A percentile compares a stretch with the other conserved stretches of the same genome.
These are phyloP conservation scores for Gambusia yucatana DNA, from an alignment of 2,797 vertebrate species.

Conservation along the genomic window DNA sequence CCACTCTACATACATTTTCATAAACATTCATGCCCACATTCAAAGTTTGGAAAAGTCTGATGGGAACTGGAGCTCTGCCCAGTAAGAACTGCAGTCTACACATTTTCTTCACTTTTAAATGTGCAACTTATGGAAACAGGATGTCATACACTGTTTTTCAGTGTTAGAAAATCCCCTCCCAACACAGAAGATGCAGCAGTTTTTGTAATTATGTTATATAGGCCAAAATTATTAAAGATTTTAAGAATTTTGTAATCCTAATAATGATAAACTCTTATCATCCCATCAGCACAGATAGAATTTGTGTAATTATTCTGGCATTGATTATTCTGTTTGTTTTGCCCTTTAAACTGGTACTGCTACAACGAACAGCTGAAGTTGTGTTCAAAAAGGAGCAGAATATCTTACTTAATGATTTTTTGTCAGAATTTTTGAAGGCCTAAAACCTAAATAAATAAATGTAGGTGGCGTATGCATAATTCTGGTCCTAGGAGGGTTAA, in stretches of 20 bases:
- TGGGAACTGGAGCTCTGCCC: neutral
- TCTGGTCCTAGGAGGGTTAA: neutral
- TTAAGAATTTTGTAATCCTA: too few species aligned
- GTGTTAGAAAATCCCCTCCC: neutral
- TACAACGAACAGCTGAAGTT: neutral
- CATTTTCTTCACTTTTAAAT: neutral
- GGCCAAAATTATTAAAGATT: neutral
- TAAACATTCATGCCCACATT: neutral
- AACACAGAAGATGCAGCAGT: neutral
- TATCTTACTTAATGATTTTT: too few species aligned
- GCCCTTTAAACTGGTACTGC: neutral
- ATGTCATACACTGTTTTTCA: neutral
- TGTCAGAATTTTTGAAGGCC: neutral
- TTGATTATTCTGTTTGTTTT: neutral
- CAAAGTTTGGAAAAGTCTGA: neutral
- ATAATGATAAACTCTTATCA: neutral
- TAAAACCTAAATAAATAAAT: neutral
- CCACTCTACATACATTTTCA: neutral
- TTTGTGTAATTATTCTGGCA: neutral
- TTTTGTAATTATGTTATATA: neutral
- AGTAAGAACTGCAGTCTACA: neutral
- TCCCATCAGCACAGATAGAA: neutral
- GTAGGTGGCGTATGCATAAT: neutral
- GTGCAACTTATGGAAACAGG: neutral
- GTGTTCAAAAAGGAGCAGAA: neutral